A percentile compares a stretch with the other conserved stretches of the same genome.
Evolutionary conservation across 1,140 invertebrate genomes (phyloP).

Genomic region (Tribolium castaneum): DNA sequence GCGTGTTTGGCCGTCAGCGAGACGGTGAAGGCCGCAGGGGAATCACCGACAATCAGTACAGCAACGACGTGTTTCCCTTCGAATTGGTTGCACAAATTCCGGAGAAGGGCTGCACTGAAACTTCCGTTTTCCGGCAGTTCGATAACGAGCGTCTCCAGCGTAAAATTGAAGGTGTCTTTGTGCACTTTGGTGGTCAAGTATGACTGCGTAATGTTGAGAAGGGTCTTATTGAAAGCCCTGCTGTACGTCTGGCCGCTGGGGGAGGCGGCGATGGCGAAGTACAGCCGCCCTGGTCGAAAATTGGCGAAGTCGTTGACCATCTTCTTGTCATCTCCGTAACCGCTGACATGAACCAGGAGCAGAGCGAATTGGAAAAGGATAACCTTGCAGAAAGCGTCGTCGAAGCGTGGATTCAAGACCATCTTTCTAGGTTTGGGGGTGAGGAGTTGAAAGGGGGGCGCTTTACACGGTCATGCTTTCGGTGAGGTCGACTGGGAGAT

Average conservation of each 20-base stretch:
- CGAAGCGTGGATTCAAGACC: conserved; percentile 26
- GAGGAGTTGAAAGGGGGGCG: conserved; percentile 21
- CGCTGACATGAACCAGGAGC: conserved; percentile 42
- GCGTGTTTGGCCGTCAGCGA: conserved; percentile 61
- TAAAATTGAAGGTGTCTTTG: conserved; percentile 56
- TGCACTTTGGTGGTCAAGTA: conserved; percentile 52
- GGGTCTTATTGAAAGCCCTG: conserved; percentile 62
- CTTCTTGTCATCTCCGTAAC: conserved; percentile 33
- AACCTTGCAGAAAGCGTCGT: conserved; percentile 46
- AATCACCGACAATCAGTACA: conserved; percentile 62
- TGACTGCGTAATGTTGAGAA: conserved; percentile 61
- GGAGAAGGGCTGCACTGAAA: conserved; percentile 61
- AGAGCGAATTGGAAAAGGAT: conserved; percentile 49
- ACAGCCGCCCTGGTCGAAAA: conserved; percentile 46
- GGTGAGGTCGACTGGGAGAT: conserved; percentile 12
- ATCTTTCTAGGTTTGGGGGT: conserved; percentile 41
- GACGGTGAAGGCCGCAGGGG: conserved; percentile 63
- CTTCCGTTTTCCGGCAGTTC: conserved; percentile 62
- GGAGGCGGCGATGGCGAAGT: conserved; percentile 61
- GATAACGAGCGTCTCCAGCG: conserved; percentile 60
- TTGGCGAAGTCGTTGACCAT: conserved; percentile 4
- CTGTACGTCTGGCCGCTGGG: conserved; percentile 57
- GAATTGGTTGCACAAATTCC: conserved; percentile 60
- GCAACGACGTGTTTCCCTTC: conserved; percentile 62
- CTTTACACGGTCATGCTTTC: conserved; percentile 38